Evolutionary conservation across 2,888 invertebrate species (phyloP).

Genomic region (Plagodis pulveraria): DNA sequence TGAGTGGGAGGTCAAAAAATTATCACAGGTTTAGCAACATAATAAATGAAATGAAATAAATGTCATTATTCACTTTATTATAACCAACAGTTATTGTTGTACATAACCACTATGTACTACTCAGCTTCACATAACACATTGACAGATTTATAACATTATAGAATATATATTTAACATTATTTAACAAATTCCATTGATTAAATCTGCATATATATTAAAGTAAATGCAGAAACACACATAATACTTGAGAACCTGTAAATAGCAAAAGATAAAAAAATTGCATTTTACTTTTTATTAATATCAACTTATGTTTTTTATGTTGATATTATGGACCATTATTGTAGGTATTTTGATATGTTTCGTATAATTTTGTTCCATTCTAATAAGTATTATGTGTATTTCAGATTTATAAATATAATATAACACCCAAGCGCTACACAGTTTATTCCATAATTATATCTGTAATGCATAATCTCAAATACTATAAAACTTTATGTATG

Average conservation of each 20-base stretch:
- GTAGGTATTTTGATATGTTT: neutral
- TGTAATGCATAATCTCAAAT: conserved; percentile 5
- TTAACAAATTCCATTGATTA: conserved; percentile 5
- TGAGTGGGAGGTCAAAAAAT: no score
- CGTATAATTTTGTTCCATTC: neutral
- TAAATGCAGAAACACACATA: neutral
- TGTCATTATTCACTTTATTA: conserved; percentile 59
- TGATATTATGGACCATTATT: no score
- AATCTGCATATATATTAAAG: neutral
- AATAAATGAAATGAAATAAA: conserved; percentile 9
- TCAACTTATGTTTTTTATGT: no score
- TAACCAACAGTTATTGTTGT: conserved; percentile 49
- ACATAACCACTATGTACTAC: conserved; percentile 41
- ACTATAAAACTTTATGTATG: neutral
- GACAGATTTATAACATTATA: conserved; percentile 16
- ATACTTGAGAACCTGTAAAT: neutral
- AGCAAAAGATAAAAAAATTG: no score
- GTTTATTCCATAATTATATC: conserved; percentile 5
- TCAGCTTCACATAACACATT: conserved; percentile 38
- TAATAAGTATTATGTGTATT: neutral
- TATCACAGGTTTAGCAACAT: no score
- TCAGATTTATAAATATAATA: neutral
- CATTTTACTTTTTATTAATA: no score
- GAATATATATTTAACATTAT: conserved; percentile 7
- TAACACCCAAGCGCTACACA: conserved; percentile 6